Evolutionary conservation across 2,797 vertebrate species (phyloP).

Genomic region (Spondyliosoma cantharus): DNA sequence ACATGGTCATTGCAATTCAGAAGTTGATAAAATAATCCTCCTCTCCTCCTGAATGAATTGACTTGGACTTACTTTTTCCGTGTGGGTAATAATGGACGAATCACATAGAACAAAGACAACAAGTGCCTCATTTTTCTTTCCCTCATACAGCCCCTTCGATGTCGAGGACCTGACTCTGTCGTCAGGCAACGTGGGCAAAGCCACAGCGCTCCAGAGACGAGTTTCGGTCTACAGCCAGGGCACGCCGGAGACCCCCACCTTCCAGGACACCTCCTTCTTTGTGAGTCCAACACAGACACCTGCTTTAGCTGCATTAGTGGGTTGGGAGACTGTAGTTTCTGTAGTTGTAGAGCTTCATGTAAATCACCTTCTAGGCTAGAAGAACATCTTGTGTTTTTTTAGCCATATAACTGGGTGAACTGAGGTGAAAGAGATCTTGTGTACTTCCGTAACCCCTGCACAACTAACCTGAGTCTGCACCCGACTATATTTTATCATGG

Average conservation of each 20-base stretch:
- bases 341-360: neutral
- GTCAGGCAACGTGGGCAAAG: slow-evolving; percentile 91
- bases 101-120: neutral
- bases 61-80: neutral
- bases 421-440: neutral
- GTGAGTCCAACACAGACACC: slow-evolving; percentile 85
- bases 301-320: neutral
- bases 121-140: slow-evolving; percentile 16
- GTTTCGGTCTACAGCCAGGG: slow-evolving; percentile 98
- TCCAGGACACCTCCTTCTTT: slow-evolving; percentile 96
- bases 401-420: neutral
- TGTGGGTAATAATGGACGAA: neutral
- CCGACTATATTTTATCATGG: neutral
- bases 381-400: neutral
- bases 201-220: slow-evolving; percentile 93
- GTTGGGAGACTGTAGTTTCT: neutral
- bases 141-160: slow-evolving; percentile 91
- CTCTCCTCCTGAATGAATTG: neutral
- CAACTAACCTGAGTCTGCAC: slow-evolving; percentile 30
- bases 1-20: neutral
- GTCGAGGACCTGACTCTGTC: slow-evolving; percentile 95
- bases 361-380: neutral
- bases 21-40: neutral
- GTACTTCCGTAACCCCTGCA: neutral
- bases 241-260: slow-evolving; percentile 95